Conservation (phyloP, 2,888 invertebrate genomes). For the Leucophenga montana region DNA sequence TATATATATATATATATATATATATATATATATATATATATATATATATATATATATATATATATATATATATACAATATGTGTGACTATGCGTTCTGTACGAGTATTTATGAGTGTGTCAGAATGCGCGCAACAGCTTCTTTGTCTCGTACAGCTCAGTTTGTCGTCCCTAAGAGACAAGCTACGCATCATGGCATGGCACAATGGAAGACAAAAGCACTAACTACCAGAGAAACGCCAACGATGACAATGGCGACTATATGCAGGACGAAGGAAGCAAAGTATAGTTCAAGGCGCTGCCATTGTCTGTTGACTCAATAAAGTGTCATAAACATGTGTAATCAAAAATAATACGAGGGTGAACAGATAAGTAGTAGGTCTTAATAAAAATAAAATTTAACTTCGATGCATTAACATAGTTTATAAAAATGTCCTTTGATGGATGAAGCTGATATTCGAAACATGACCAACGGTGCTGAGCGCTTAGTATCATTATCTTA, state of each 20-base stretch:
- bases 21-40: too few species aligned
- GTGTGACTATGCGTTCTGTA: neutral
- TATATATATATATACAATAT: too few species aligned
- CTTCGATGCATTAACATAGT: too few species aligned
- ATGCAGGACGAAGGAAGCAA: neutral
- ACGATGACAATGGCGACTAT: neutral
- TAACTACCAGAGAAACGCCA: neutral
- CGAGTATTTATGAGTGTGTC: constrained; percentile 8
- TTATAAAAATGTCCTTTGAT: too few species aligned
- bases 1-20: too few species aligned
- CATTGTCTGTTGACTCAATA: constrained; percentile 2
- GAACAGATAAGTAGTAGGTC: too few species aligned
- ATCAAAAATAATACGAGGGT: too few species aligned
- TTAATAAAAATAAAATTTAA: too few species aligned
- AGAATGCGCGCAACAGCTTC: constrained; percentile 5
- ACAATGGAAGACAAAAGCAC: neutral
- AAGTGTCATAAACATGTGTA: neutral
- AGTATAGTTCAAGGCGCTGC: neutral
- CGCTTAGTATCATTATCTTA: too few species aligned
- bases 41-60: too few species aligned
- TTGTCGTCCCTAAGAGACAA: neutral
- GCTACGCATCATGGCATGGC: neutral
- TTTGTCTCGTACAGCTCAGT: neutral
- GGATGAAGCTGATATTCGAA: too few species aligned
- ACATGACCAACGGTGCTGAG: too few species aligned